Base-by-base conservation (phyloP, 2,113 vertebrate genomes). In the Nothocercus nigrocapillus region DNA sequence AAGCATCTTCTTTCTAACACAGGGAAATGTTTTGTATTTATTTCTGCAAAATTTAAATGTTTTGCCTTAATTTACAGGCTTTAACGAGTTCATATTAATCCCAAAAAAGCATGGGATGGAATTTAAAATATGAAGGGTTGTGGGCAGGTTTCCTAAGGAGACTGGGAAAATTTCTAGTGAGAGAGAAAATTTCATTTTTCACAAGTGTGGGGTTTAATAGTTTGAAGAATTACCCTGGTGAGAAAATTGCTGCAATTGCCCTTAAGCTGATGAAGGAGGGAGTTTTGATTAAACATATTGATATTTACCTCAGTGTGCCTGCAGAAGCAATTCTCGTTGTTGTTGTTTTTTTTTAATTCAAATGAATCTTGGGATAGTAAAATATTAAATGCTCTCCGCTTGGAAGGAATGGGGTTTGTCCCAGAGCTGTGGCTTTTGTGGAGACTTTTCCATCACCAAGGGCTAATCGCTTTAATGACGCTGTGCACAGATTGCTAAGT, bases 401-500 rank as follows among this genome's bases (percentile, higher is more conserved):
- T 92, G 74, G 59, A 78, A 59, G 25, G 82, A 88, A 66, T 47
- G 56, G 76, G 77, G 84, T 96, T 95, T 86, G 83, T 91, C 76
- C 79, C 75, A 87, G 81, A 91, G 88, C 59, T 66, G 76, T 95
- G 95, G 82, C 84, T 92, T 96, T 96, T 95, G 69, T 66, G 62
- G 86, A 90, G 84, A 64, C 73, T 85, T 93, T 82, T 88, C 82
- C 79, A 80, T 96, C 86, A 59, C 90, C 68, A 32, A 92, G 61
- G 84, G 84, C 49, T 95, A 95, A 96, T 94, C 32, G 18, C 91
- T 96, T 95, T 96, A 95, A 95, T 88, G 88, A 80, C 2, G 9
- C 76, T 87, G 75, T 73, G 96, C 96, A 90, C 96, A 97, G 97
- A 96, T 97, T 97, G 96, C 84, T 94, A 90, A 95, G 69, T 96